Conservation (phyloP, 2,797 vertebrate genomes). For the Poeciliopsis paucimaculata region DNA sequence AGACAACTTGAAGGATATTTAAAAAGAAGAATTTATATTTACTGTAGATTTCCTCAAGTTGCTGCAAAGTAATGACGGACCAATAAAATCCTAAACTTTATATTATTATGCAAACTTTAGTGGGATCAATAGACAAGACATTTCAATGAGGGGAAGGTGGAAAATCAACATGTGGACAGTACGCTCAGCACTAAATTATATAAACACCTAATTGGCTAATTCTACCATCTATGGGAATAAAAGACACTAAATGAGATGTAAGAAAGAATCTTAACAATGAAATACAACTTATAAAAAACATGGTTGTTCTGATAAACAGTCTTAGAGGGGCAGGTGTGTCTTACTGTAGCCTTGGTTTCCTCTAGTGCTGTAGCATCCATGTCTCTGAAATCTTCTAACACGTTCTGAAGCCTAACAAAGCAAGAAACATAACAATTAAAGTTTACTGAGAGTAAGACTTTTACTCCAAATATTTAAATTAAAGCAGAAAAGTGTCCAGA, state of each 20-base stretch:
- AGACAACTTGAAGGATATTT: neutral
- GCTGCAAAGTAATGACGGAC: neutral
- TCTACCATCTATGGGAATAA: neutral
- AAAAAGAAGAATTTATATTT: neutral
- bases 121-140: neutral
- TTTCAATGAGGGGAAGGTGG: neutral
- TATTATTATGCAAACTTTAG: no score
- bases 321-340: slow-evolving; percentile 11
- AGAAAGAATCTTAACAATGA: slow-evolving; percentile 7
- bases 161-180: neutral
- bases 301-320: neutral
- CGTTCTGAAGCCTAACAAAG: slow-evolving; percentile 76
- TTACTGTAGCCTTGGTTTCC: slow-evolving; percentile 77
- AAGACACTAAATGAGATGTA: neutral
- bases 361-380: slow-evolving; percentile 76
- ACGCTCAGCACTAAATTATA: neutral
- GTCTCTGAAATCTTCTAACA: slow-evolving; percentile 80
- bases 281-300: neutral
- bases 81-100: neutral
- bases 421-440: slow-evolving; percentile 9
- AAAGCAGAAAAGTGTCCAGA: neutral
- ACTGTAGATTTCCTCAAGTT: neutral
- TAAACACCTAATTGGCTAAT: neutral
- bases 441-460: neutral
- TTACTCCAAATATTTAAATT: neutral